Conservation (phyloP, 2,113 vertebrate species). For the Phyllopteryx taeniolatus region DNA sequence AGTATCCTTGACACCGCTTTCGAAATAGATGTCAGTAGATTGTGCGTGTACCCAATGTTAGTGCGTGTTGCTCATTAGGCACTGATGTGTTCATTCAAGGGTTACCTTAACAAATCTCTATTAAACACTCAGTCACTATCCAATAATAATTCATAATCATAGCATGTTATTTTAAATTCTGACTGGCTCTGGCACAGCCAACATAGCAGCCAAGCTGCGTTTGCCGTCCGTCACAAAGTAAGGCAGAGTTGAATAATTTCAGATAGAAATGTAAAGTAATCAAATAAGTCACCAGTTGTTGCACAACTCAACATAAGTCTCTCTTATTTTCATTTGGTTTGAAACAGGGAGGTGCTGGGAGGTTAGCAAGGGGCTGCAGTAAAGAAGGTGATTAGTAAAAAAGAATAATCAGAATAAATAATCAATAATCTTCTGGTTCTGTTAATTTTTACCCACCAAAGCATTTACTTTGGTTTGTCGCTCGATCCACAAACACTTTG, state of each 20-base stretch:
- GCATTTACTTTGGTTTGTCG: conserved; percentile 99
- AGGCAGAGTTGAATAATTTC: neutral
- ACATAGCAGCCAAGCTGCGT: neutral
- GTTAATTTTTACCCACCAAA: conserved; percentile 99
- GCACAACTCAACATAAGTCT: conserved; percentile 41
- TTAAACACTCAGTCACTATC: conserved; percentile 39
- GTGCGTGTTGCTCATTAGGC: neutral
- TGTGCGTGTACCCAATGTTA: neutral
- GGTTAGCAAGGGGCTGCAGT: conserved; percentile 58
- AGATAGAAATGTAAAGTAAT: neutral
- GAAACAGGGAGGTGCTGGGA: conserved; percentile 31
- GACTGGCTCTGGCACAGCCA: neutral
- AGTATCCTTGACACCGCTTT: neutral
- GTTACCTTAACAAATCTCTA: conserved; percentile 15
- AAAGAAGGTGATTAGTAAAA: conserved; percentile 77
- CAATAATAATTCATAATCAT: conserved; percentile 36
- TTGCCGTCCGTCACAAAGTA: neutral
- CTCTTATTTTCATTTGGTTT: conserved; percentile 27
- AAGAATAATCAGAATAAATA: conserved; percentile 85
- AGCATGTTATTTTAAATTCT: neutral
- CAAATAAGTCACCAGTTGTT: conserved; percentile 22
- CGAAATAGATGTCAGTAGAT: neutral
- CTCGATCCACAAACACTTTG: conserved; percentile 99
- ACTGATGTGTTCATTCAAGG: conserved; percentile 8
- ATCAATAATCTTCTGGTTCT: conserved; percentile 92